Percentiles rank a stretch among this genome's conserved stretches.
These are phyloP conservation scores for Sisyra terminalis DNA, from an alignment of 2,888 invertebrate genomes.

Conservation along the genomic window DNA sequence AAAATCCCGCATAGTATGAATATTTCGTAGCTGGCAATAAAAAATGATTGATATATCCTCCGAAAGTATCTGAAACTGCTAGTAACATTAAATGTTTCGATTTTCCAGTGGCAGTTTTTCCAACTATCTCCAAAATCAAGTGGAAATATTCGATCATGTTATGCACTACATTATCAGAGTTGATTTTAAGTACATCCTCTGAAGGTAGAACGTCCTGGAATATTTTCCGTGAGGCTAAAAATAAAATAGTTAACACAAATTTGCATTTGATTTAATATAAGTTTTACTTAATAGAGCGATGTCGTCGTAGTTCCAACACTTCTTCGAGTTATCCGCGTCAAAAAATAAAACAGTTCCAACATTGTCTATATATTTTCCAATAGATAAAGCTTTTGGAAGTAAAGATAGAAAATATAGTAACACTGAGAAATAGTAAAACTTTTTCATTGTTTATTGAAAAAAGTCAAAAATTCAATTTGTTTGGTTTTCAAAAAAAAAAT, in stretches of 20 bases:
- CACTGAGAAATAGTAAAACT: neutral
- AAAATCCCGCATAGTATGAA: constrained; percentile 42
- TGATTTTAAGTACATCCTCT: constrained; percentile 17
- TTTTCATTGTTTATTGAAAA: neutral
- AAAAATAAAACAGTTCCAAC: constrained; percentile 24
- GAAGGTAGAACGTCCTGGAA: constrained; percentile 23
- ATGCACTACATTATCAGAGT: constrained; percentile 21
- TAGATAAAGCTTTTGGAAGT: neutral
- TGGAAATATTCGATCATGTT: constrained; percentile 24
- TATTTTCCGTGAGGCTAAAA: constrained; percentile 20
- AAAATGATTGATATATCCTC: constrained; percentile 42
- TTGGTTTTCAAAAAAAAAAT: neutral
- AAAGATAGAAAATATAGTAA: neutral
- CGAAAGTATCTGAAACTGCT: constrained; percentile 27
- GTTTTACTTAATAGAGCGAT: constrained; percentile 18
- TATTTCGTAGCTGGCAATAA: constrained; percentile 40
- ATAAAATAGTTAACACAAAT: neutral
- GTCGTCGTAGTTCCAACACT: constrained; percentile 24
- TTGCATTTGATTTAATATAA: neutral
- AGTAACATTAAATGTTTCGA: constrained; percentile 22
- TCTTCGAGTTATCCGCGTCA: constrained; percentile 19
- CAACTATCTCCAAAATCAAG: constrained; percentile 18
- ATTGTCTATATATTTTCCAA: constrained; percentile 8
- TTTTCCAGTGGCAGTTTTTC: constrained; percentile 18
- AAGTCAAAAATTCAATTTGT: neutral